Percentiles rank a stretch among this genome's conserved stretches.
Conservation (phyloP, 2,113 vertebrate species). For the Terrapene triunguis region DNA sequence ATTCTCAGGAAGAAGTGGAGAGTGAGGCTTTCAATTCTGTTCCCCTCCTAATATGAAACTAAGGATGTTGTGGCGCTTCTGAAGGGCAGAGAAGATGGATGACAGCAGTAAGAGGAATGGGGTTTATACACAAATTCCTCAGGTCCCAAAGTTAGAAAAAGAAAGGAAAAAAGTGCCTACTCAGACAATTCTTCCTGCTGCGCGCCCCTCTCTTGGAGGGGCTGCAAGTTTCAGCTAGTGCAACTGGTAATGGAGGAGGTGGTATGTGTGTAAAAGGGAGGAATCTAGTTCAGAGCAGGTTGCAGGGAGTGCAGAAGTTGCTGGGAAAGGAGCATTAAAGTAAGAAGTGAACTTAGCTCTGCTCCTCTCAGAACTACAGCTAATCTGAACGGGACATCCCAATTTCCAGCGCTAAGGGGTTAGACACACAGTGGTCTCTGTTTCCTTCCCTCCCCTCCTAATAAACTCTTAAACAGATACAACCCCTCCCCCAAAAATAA, state of each 20-base stretch:
- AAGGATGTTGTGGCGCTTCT: too few species aligned
- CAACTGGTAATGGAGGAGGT: neutral
- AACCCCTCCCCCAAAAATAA: neutral
- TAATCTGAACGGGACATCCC: neutral
- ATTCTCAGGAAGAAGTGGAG: too few species aligned
- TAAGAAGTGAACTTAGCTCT: neutral
- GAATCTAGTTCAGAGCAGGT: neutral
- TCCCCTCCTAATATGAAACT: too few species aligned
- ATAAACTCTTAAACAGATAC: neutral
- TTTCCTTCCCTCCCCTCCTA: neutral
- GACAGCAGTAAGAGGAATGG: neutral
- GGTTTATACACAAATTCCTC: neutral
- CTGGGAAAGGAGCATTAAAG: fast-evolving
- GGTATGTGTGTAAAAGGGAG: neutral
- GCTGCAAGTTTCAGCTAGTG: neutral
- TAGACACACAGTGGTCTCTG: neutral
- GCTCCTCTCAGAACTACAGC: neutral
- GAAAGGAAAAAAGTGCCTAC: neutral
- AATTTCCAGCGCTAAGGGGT: neutral
- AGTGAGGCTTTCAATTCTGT: too few species aligned
- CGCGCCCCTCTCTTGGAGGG: neutral
- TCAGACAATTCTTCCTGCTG: neutral
- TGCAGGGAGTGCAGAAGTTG: neutral
- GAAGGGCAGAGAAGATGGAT: neutral
- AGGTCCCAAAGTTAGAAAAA: too few species aligned